phyloP scores from a whole-genome alignment of 2,113 vertebrate genomes.

The Pipra filicauda region DNA sequence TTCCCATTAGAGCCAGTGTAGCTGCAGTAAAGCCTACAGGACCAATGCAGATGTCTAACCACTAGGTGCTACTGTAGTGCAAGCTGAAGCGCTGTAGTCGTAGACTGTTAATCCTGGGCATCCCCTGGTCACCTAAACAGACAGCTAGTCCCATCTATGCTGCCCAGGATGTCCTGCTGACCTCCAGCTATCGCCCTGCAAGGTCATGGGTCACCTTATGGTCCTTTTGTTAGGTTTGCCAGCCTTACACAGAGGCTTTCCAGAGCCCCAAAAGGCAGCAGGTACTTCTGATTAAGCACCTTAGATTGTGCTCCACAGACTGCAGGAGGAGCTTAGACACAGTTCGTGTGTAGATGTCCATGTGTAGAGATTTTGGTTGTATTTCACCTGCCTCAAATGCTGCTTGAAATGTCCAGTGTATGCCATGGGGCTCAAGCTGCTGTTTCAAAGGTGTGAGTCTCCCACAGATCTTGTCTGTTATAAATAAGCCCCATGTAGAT shows the following conservation, averaged over 20 bases:
- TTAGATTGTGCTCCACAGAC: background rate
- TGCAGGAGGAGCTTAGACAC: background rate
- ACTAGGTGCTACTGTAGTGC: background rate
- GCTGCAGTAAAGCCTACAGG: background rate
- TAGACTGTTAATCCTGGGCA: background rate
- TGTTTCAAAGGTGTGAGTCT: background rate
- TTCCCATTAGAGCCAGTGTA: fast-evolving
- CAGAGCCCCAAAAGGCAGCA: background rate
- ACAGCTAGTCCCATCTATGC: background rate
- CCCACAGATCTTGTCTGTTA: background rate
- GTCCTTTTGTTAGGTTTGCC: background rate
- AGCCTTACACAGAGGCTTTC: background rate
- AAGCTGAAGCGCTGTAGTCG: background rate
- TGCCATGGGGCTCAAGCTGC: background rate
- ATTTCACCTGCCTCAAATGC: background rate
- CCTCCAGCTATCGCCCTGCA: fast-evolving
- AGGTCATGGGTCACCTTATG: background rate
- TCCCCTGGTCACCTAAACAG: background rate
- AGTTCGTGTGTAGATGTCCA: background rate
- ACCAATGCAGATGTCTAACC: background rate
- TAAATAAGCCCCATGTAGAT: fast-evolving
- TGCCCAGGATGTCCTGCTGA: background rate
- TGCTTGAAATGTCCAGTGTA: background rate
- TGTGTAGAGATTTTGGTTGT: background rate
- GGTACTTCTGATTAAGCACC: background rate